Evolutionary conservation across 1,140 invertebrate genomes (phyloP), one percentile per base, ranked within the genome.

Genomic region (Protaetia brevitarsis): DNA sequence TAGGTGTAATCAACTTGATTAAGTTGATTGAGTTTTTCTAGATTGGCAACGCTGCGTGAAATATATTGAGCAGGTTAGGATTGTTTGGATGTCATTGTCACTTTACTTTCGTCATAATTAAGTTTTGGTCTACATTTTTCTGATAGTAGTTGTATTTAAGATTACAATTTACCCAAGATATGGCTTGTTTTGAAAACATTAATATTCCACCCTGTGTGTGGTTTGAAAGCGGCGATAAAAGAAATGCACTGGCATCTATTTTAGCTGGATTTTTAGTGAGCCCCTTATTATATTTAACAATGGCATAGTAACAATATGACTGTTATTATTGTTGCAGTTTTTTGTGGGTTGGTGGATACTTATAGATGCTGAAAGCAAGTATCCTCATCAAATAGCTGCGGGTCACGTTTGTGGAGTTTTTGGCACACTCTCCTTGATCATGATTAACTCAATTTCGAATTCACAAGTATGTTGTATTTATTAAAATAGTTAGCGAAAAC

Each of bases 371-470:
- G 89, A 93, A 65, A 88, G 90, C 5, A 85, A 87, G 3, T 91
- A 93, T 78, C 88, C 91, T 3, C 79, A 82, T 26, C 88, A 94
- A 74, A 78, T 82, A 69, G 85, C 86, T 74, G 89, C 92, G 11
- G 96, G 96, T 79, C 90, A 95, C 76, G 86, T 96, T n/a, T 96
- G 95, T 78, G 97, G 97, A 21, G 89, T 97, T 23, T 88, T 98
- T 78, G 93, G 93, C 26, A 98, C 96, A 19, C 74, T 99, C 66
- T 96, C 96, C 23, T 86, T 99, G 37, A 87, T 98, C 69, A 98
- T 99, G 96, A 91, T 99, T 3, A 99, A 99, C 82, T 90, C 93
- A 19, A 95, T 99, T 2, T 95, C 96, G 27, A 98, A 97, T 84
- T 91, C 93, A 59, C 94, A 97, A 82, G 87, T 96, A 69, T 62